phyloP scores from a whole-genome alignment of 2,797 vertebrate species.

The Lindbergichthys nudifrons region DNA sequence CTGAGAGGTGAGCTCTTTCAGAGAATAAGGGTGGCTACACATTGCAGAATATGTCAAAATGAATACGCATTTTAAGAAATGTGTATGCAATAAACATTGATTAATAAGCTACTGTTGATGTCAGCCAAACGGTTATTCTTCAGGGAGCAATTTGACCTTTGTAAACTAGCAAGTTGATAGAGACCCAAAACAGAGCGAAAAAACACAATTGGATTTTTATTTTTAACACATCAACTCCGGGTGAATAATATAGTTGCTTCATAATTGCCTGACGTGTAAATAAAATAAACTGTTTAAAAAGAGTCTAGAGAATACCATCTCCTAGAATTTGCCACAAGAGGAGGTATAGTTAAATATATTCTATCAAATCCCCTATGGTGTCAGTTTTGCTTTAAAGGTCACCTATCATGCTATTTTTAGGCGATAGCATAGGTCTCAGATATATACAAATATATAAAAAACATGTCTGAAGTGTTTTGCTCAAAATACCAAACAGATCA shows the following conservation, averaged over 20 bases:
- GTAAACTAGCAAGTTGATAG: background rate
- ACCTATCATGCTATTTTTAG: no score
- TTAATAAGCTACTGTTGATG: conserved; percentile 5
- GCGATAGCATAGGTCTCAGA: no score
- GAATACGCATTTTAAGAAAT: background rate
- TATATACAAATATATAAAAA: no score
- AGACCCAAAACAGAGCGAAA: background rate
- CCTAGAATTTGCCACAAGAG: background rate
- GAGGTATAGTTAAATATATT: background rate
- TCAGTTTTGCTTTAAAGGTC: no score
- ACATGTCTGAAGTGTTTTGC: no score
- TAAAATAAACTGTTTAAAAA: background rate
- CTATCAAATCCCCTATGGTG: no score
- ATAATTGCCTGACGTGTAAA: background rate
- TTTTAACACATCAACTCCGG: background rate
- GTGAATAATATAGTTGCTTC: background rate
- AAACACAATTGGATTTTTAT: background rate
- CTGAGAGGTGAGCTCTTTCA: conserved; percentile 56
- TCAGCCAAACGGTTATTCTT: conserved; percentile 9
- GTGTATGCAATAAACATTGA: background rate
- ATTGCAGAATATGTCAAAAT: conserved; percentile 6
- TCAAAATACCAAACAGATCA: no score
- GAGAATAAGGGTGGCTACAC: conserved; percentile 19
- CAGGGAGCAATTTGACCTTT: background rate
- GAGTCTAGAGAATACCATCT: background rate